Base-by-base conservation (phyloP, 2,888 invertebrate species). In the Cremastobaeus sp. region DNA sequence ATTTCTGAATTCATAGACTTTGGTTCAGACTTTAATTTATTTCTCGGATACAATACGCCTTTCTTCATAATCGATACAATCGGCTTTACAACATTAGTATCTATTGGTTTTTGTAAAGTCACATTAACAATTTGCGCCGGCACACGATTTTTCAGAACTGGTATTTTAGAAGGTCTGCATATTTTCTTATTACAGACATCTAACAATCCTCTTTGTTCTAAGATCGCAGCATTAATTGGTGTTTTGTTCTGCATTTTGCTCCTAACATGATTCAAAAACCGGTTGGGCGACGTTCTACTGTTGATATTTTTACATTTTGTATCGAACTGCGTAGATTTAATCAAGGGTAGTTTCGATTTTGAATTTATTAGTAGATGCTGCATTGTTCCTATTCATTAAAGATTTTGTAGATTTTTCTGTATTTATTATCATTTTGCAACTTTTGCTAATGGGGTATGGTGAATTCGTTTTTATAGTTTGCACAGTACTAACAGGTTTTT, bases 131-230 rank as follows among this genome's bases (percentile, higher is more conserved):
- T 81, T 48, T 80, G 79, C 1, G 77, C 70, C 8, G 80, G 75
- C 45, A 74, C 39, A 64, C 76, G 76, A 32, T 78, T 78, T 47
- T 75, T 81, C 20, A 80, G 78, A 11, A 84, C 64, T 14, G 84
- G 84, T 73, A 84, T 84, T 52, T 77, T 82, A 4, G 84, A 84
- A 11, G 81, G 79, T n/a, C 37, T 70, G 15, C 50, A 68, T 5
- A 71, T n/a, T 20, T 71, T 73, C 69, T 77, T 4, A 37, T 35
- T 15, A 28, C 43, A 69, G 34, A 52, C 20, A 28, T 68, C 60
- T 1, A 57, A 14, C 11, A 52, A 54, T 12, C 21, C 35, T 32
- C 25, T 54, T 34, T 71, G 43, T 55, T 14, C 30, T 1, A 32
- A 37, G n/a, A 28, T 28, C 1, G 15, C 43, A 12, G 32, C 9